These are phyloP conservation scores for Unio pictorum DNA, from an alignment of 2,888 invertebrate species.

Conservation along the genomic window DNA sequence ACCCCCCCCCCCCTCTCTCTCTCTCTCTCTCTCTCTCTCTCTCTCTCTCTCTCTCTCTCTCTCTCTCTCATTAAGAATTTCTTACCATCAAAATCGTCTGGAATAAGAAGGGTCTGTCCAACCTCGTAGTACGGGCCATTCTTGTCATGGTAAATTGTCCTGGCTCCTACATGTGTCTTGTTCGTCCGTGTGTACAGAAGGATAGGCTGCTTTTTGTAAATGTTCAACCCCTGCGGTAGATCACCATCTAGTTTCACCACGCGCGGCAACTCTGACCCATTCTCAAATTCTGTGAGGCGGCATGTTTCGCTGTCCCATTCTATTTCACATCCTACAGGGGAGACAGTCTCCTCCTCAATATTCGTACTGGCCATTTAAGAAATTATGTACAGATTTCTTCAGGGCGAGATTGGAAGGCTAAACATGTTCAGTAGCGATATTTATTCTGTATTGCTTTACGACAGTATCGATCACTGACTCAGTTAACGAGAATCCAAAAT, in stretches of 20 bases:
- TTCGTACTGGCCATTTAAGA: too few species aligned
- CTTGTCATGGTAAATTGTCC: conserved; percentile 57
- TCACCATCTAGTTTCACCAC: conserved; percentile 15
- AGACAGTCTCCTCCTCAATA: too few species aligned
- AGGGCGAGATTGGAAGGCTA: too few species aligned
- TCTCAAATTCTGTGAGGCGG: conserved; percentile 13
- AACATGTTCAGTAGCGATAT: too few species aligned
- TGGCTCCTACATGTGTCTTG: conserved; percentile 44
- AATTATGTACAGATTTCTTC: too few species aligned
- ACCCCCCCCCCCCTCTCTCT: not conserved
- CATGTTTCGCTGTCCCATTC: conserved; percentile 18
- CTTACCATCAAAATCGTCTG: conserved; percentile 45
- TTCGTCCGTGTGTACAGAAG: conserved; percentile 33
- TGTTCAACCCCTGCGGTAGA: conserved; percentile 44
- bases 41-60: not conserved
- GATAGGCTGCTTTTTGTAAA: conserved; percentile 51
- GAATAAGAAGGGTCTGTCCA: conserved; percentile 60
- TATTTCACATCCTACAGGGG: conserved; percentile 5
- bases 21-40: conserved; percentile 4
- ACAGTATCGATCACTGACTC: too few species aligned
- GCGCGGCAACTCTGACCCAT: conserved; percentile 19
- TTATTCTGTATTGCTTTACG: too few species aligned
- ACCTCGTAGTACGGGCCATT: conserved; percentile 57
- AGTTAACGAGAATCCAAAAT: too few species aligned
- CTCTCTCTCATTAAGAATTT: not conserved